These are phyloP conservation scores for Sphenodon punctatus DNA, from an alignment of 2,797 vertebrate genomes.

Conservation along the genomic window DNA sequence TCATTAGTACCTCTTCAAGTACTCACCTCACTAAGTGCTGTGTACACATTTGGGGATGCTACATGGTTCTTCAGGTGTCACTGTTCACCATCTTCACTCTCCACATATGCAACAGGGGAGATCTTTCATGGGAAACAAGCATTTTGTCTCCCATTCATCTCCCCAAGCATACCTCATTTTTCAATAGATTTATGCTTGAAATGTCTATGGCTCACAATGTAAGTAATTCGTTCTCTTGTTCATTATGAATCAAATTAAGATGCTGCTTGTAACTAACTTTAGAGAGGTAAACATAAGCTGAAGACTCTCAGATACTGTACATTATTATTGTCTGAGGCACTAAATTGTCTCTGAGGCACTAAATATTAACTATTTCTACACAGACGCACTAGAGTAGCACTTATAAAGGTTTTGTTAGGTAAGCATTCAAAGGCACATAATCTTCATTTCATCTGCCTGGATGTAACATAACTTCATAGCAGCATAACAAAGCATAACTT, in stretches of 20 bases:
- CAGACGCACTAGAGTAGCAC: neutral
- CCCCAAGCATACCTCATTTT: neutral
- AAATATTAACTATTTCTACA: too few relatives aligned
- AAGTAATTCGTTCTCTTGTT: neutral
- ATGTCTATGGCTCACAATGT: neutral
- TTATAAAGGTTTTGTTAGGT: conserved; percentile 22
- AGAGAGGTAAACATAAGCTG: neutral
- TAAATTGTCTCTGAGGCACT: too few relatives aligned
- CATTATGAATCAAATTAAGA: neutral
- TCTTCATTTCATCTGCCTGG: neutral
- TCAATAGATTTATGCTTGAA: neutral
- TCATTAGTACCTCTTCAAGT: too few relatives aligned
- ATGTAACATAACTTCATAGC: too few relatives aligned
- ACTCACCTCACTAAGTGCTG: too few relatives aligned
- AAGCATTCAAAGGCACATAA: conserved; percentile 54
- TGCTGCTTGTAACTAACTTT: neutral
- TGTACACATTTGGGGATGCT: too few relatives aligned
- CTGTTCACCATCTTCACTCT: too few relatives aligned
- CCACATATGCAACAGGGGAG: too few relatives aligned
- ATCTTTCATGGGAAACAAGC: neutral
- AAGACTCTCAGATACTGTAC: neutral
- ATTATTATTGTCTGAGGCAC: neutral
- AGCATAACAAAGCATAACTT: too few relatives aligned
- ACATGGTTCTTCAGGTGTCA: too few relatives aligned
- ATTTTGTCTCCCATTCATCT: neutral